Evolutionary conservation across 2,888 invertebrate species (phyloP).

Genomic region (Phaedon cochleariae): DNA sequence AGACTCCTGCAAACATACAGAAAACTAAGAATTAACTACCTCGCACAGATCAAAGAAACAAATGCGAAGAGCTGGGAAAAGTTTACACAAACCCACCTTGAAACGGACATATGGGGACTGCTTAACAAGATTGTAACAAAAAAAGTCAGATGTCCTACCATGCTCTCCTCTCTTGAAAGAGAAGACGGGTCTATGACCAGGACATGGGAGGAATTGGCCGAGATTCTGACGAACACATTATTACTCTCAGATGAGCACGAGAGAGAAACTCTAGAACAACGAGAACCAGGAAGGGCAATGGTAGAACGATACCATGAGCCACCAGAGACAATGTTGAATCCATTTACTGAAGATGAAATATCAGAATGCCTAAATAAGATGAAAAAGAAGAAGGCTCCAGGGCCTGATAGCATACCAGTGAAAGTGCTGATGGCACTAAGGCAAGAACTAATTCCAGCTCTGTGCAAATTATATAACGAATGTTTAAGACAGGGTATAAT

Average conservation of each 20-base stretch:
- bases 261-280: slow-evolving; percentile 2
- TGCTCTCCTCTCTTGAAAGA: slow-evolving; percentile 1
- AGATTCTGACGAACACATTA: background rate
- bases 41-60: background rate
- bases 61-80: slow-evolving; percentile 8
- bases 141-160: slow-evolving; percentile 4
- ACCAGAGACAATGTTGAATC: background rate
- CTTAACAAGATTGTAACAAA: background rate
- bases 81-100: background rate
- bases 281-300: background rate
- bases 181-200: slow-evolving; percentile 8
- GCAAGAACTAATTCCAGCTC: background rate
- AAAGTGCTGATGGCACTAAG: slow-evolving; percentile 3
- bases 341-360: background rate
- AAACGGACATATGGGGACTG: slow-evolving; percentile 2
- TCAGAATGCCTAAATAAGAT: background rate
- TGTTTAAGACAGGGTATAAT: slow-evolving; percentile 7
- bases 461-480: slow-evolving; percentile 7
- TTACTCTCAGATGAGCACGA: background rate
- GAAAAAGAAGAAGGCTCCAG: slow-evolving; percentile 18
- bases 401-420: slow-evolving; percentile 4
- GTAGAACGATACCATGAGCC: background rate
- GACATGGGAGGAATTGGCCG: slow-evolving; percentile 14
- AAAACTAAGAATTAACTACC: background rate
- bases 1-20: background rate